Conservation (phyloP, 1,140 invertebrate genomes). For the Drosophila prosaltans region DNA sequence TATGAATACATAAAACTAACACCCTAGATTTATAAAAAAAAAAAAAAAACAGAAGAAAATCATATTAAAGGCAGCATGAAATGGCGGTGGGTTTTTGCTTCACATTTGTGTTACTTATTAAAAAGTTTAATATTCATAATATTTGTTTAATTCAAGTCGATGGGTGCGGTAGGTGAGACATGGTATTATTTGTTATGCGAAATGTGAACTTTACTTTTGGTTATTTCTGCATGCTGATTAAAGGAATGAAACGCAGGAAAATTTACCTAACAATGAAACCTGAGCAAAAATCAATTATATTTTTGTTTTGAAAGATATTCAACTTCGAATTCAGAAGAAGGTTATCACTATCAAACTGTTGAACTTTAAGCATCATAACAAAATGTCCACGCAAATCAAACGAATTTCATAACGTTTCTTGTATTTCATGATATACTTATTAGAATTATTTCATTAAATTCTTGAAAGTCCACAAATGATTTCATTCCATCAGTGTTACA, state of each 20-base stretch:
- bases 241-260: constrained; percentile 24
- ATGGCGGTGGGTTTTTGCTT: background rate
- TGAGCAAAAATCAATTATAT: constrained; percentile 4
- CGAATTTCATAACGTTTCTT: too few relatives aligned
- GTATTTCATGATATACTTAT: too few relatives aligned
- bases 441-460: too few relatives aligned
- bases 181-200: background rate
- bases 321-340: constrained; percentile 21
- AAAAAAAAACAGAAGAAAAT: constrained; percentile 8
- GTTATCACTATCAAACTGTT: background rate
- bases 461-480: background rate
- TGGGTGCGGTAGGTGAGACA: constrained; percentile 3
- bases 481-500: background rate
- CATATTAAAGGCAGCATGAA: background rate
- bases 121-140: constrained; percentile 52
- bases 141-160: constrained; percentile 44
- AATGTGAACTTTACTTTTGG: constrained; percentile 13
- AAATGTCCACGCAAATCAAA: too few relatives aligned
- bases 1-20: constrained; percentile 4
- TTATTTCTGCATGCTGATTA: constrained; percentile 40
- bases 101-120: constrained; percentile 20
- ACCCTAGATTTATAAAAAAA: background rate
- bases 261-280: constrained; percentile 3
- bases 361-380: background rate
- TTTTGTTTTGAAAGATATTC: background rate